These are phyloP conservation scores for Rhinichthys klamathensis DNA, from an alignment of 2,113 vertebrate species.

Conservation along the genomic window DNA sequence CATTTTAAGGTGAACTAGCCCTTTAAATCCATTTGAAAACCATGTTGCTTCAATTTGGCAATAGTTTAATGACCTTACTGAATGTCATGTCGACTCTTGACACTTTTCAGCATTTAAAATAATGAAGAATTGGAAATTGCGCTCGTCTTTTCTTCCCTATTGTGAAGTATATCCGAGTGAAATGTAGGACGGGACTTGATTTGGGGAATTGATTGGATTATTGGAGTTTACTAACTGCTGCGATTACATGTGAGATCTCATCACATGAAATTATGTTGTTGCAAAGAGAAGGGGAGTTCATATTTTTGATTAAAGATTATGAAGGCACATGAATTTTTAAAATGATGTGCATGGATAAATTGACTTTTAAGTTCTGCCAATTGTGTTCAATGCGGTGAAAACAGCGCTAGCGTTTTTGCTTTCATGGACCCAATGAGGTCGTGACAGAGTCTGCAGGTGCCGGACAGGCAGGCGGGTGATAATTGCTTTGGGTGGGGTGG, in stretches of 20 bases:
- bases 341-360: not conserved
- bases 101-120: not conserved
- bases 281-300: not conserved
- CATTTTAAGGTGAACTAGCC: not conserved
- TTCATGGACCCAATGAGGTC: constrained; percentile 1
- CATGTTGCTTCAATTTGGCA: not conserved
- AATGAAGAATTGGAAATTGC: not conserved
- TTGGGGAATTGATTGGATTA: not conserved
- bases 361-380: too few relatives aligned
- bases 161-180: not conserved
- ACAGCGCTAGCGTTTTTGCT: not conserved
- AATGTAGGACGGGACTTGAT: not conserved
- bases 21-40: not conserved
- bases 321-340: not conserved
- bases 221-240: not conserved
- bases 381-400: not conserved
- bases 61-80: not conserved
- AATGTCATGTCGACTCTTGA: not conserved
- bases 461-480: constrained; percentile 42
- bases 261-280: not conserved
- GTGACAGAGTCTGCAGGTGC: constrained; percentile 45
- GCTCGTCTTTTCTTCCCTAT: not conserved
- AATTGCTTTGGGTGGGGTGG: constrained; percentile 45
- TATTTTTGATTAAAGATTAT: not conserved
- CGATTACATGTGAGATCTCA: not conserved